phyloP scores from a whole-genome alignment of 2,113 vertebrate genomes.

The Asarcornis scutulata region DNA sequence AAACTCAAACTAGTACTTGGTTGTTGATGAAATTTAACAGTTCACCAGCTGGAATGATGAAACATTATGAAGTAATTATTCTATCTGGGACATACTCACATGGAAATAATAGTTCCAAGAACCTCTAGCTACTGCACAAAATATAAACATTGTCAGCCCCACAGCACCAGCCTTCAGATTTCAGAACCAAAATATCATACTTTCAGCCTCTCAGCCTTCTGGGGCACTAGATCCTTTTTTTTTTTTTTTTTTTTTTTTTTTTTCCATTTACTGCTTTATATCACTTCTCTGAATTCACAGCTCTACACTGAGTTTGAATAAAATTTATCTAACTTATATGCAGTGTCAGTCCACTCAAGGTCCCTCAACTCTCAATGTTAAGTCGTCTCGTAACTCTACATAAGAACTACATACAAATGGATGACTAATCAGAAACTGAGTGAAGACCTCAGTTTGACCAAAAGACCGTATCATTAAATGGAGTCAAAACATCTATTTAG shows the following conservation, averaged over 20 bases:
- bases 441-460: not conserved
- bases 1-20: not conserved
- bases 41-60: not conserved
- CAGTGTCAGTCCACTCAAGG: not conserved
- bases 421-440: not conserved
- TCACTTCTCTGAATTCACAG: not conserved
- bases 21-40: not conserved
- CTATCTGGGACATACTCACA: not conserved
- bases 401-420: not conserved
- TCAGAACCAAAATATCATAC: not conserved
- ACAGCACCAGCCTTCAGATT: not conserved
- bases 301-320: not conserved
- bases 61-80: not conserved
- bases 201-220: not conserved
- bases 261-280: not conserved
- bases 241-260: not conserved
- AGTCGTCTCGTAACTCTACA: not conserved
- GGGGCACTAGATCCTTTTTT: not conserved
- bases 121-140: not conserved
- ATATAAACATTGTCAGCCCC: not conserved
- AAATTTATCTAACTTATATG: not conserved
- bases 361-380: not conserved
- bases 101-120: not conserved
- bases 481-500: not conserved
- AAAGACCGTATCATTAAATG: fast-evolving